Evolutionary conservation across 1,140 invertebrate genomes (phyloP).

Genomic region (Aradophagus sp.): DNA sequence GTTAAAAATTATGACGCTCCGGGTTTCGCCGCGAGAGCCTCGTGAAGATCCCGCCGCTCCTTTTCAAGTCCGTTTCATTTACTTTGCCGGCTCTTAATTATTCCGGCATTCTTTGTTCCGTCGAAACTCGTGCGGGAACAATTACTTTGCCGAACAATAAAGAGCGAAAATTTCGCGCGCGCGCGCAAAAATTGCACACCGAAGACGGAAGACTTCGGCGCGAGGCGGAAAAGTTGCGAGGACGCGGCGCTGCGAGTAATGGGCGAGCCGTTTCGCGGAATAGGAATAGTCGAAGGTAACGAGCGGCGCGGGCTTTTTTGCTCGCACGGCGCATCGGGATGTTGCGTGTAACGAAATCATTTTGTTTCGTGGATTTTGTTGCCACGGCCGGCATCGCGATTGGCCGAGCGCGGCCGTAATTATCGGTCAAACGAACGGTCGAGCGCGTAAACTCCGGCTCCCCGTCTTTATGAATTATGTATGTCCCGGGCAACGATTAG

Average conservation of each 20-base stretch:
- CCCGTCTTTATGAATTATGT: conserved; percentile 46
- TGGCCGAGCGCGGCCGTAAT: conserved; percentile 32
- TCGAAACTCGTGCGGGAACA: conserved; percentile 16
- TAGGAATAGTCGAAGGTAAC: conserved; percentile 29
- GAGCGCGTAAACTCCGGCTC: conserved; percentile 24
- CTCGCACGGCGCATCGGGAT: conserved; percentile 8
- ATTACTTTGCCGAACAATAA: conserved; percentile 32
- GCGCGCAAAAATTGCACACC: conserved; percentile 9
- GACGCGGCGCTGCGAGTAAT: conserved; percentile 19
- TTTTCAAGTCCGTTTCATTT: conserved; percentile 22
- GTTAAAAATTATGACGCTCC: conserved; percentile 30
- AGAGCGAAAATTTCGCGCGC: conserved; percentile 11
- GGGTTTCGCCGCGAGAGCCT: neutral
- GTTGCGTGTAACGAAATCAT: conserved; percentile 44
- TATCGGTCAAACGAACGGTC: conserved; percentile 20
- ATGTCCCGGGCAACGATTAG: conserved; percentile 41
- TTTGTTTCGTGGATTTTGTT: conserved; percentile 30
- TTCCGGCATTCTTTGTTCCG: conserved; percentile 17
- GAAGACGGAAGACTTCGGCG: neutral
- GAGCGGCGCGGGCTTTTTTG: conserved; percentile 11
- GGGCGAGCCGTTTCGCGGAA: conserved; percentile 21
- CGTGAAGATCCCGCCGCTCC: conserved; percentile 12
- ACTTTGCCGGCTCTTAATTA: conserved; percentile 28
- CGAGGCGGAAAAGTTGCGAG: conserved; percentile 12
- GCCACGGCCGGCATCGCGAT: conserved; percentile 22